A percentile compares a stretch with the other conserved stretches of the same genome.
These are phyloP conservation scores for Buathra laborator DNA, from an alignment of 2,888 invertebrate genomes.

Conservation along the genomic window DNA sequence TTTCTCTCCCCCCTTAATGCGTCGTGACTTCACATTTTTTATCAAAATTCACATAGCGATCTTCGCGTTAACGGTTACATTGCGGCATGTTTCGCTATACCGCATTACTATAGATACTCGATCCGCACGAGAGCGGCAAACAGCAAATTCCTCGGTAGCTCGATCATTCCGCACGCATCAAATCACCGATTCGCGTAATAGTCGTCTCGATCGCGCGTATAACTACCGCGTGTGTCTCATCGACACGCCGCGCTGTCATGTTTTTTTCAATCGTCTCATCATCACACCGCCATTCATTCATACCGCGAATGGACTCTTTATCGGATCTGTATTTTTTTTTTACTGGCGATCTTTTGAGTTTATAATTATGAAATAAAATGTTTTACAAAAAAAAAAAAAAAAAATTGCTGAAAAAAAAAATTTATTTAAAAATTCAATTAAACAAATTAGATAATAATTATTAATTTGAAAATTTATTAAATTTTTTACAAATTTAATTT, in stretches of 20 bases:
- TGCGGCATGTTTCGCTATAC: not conserved
- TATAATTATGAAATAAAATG: not conserved
- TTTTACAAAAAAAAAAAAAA: no score
- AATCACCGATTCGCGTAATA: slow-evolving; percentile 11
- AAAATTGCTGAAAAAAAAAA: no score
- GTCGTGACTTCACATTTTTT: slow-evolving; percentile 33
- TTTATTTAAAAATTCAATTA: no score
- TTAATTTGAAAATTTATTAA: no score
- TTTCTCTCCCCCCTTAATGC: not conserved
- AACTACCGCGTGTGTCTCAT: not conserved
- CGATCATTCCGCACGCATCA: slow-evolving; percentile 29
- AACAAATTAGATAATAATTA: no score
- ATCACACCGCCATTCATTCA: slow-evolving; percentile 45
- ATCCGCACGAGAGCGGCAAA: not conserved
- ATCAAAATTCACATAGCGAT: slow-evolving; percentile 51
- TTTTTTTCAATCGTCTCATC: slow-evolving; percentile 33
- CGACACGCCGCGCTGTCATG: slow-evolving; percentile 9
- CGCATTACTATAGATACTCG: not conserved
- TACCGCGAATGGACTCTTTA: slow-evolving; percentile 51
- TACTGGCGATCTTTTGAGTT: not conserved
- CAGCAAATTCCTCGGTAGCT: slow-evolving; percentile 38
- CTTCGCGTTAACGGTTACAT: slow-evolving; percentile 34
- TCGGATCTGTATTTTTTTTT: slow-evolving; percentile 24
- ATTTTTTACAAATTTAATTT: not conserved
- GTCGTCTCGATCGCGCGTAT: not conserved